Base-by-base conservation (phyloP, 2,888 invertebrate genomes). In the Drosophila siamana region DNA sequence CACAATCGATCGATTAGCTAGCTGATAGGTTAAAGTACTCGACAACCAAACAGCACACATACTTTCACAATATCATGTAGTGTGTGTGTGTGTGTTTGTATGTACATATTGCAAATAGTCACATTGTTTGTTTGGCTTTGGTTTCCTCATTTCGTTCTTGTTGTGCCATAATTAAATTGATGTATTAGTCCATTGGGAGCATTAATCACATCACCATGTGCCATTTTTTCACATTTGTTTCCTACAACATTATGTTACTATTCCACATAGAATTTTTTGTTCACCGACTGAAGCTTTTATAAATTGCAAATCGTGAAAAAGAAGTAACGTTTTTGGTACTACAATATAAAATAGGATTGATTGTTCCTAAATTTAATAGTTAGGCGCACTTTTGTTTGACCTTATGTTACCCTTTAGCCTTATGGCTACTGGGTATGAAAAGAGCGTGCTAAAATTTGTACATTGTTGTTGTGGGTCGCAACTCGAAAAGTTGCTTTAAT, bases 1-100 rank as follows among this genome's bases (percentile, higher is more conserved):
- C 80, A 30, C 52, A 69, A 86, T 85, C 83, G 86, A 86, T 86
- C 84, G 84, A 86, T 85, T 85, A 79, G 75, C 68, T 66, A 72
- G 69, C 73, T 69, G 80, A 80, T 83, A 72, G 77, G 82, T 85
- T 85, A 56, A 82, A 80, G 82, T 65, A 69, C 77, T 69, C 62
- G 6, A 63, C 61, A 70, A 38, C 59, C 64, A 65, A 60, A 74
- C 61, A 73, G 44, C 56, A 54, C 51, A 61, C 44, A 41, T 22
- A 68, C 26, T 1, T n/a, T 13, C 41, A 16, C 38, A 26, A 40
- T 43, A 16, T 47, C 30, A 33, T 33, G 4, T 11, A 33, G 56
- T 66, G n/a, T 48, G 13, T 52, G 22, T 38, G 22, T 48, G 41
- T 59, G 38, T 64, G 28, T 57, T 40, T 67, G 50, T 75, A 43